These are phyloP conservation scores for Ctena decussata DNA, from an alignment of 2,888 invertebrate genomes.

Conservation along the genomic window DNA sequence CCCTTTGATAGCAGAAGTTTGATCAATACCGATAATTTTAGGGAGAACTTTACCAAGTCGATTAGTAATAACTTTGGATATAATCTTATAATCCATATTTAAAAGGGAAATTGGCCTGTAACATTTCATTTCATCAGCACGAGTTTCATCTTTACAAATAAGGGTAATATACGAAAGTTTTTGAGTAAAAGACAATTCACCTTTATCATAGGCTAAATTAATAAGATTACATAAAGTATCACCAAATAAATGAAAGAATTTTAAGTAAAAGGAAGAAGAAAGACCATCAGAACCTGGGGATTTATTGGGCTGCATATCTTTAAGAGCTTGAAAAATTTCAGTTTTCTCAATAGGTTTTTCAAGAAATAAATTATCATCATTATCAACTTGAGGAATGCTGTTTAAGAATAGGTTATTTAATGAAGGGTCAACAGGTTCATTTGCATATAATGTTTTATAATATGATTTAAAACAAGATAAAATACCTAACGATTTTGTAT, in stretches of 20 bases:
- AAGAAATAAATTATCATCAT: neutral
- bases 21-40: conserved; percentile 49
- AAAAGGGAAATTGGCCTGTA: conserved; percentile 68
- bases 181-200: conserved; percentile 19
- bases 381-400: too few species aligned
- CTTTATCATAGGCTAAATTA: conserved; percentile 6
- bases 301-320: conserved; percentile 27
- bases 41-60: conserved; percentile 50
- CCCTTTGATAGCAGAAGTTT: conserved; percentile 65
- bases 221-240: conserved; percentile 22
- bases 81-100: conserved; percentile 66
- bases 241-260: conserved; percentile 41
- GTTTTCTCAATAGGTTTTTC: conserved; percentile 4
- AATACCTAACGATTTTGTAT: too few species aligned
- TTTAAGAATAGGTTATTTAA: too few species aligned
- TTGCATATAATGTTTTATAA: too few species aligned
- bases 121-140: conserved; percentile 52
- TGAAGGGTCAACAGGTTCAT: too few species aligned
- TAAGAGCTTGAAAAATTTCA: conserved; percentile 15
- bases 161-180: conserved; percentile 45
- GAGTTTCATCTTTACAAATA: conserved; percentile 60
- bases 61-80: conserved; percentile 62
- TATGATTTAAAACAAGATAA: too few species aligned
- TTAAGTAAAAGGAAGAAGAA: conserved; percentile 24
- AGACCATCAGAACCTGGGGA: conserved; percentile 46